Conservation (phyloP, 2,113 vertebrate species). For the Lagopus muta region DNA sequence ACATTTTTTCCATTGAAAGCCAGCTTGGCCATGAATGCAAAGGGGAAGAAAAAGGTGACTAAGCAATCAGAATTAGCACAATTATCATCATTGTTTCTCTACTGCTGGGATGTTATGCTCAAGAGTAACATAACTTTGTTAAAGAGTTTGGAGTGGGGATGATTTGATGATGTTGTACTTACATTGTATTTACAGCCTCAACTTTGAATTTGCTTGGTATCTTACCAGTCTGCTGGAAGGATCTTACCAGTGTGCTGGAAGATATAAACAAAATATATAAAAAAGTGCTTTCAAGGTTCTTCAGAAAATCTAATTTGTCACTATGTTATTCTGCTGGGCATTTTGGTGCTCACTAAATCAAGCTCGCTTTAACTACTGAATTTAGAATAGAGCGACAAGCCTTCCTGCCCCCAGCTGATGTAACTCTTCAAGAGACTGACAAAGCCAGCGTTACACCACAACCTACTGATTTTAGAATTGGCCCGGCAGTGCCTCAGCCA, state of each 20-base stretch:
- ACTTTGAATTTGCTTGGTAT: not conserved
- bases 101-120: not conserved
- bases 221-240: not conserved
- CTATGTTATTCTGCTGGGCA: not conserved
- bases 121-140: not conserved
- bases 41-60: not conserved
- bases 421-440: not conserved
- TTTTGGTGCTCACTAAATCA: not conserved
- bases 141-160: not conserved
- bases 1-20: not conserved
- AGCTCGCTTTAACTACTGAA: not conserved
- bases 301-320: not conserved
- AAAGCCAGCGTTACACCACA: not conserved
- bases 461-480: not conserved
- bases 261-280: not conserved
- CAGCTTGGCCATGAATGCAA: fast-evolving
- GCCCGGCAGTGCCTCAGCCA: not conserved
- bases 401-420: not conserved
- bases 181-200: not conserved
- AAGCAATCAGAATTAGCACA: not conserved
- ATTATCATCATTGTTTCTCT: not conserved
- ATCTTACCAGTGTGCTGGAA: not conserved
- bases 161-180: not conserved
- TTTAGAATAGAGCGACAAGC: not conserved
- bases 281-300: not conserved